Percentiles rank a stretch among this genome's conserved stretches.
Conservation (phyloP, 2,888 invertebrate species). For the Diaperis boleti region DNA sequence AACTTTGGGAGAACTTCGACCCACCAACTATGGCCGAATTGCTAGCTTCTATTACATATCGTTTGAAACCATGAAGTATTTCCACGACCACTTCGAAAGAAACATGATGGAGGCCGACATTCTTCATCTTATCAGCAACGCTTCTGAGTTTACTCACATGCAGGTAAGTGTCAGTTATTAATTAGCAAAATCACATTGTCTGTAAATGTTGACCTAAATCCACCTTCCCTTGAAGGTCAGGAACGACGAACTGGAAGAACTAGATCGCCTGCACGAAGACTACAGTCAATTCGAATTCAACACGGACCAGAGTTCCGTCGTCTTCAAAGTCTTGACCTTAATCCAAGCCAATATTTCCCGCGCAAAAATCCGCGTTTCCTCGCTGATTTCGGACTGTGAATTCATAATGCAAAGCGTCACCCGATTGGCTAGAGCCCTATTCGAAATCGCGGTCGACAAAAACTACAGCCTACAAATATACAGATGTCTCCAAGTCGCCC, state of each 20-base stretch:
- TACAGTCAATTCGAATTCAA: conserved; percentile 84
- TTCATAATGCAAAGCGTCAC: conserved; percentile 90
- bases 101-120: conserved; percentile 90
- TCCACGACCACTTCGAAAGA: conserved; percentile 85
- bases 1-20: conserved; percentile 82
- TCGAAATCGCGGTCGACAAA: conserved; percentile 85
- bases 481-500: conserved; percentile 86
- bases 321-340: conserved; percentile 96
- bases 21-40: conserved; percentile 92
- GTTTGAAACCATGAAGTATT: conserved; percentile 92
- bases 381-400: conserved; percentile 88
- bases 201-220: too few species aligned
- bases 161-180: conserved; percentile 72
- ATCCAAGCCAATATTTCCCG: conserved; percentile 91
- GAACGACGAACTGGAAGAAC: conserved; percentile 94
- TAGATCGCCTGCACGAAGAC: conserved; percentile 80
- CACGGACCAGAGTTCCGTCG: conserved; percentile 88
- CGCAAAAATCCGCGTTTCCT: conserved; percentile 84
- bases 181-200: too few species aligned
- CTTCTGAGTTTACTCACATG: conserved; percentile 95
- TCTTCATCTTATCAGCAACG: conserved; percentile 89
- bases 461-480: conserved; percentile 92
- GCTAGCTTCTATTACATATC: conserved; percentile 99
- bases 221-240: conserved; percentile 76
- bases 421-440: conserved; percentile 90